Evolutionary conservation across 2,797 vertebrate species (phyloP).

Genomic region (Periparus ater): DNA sequence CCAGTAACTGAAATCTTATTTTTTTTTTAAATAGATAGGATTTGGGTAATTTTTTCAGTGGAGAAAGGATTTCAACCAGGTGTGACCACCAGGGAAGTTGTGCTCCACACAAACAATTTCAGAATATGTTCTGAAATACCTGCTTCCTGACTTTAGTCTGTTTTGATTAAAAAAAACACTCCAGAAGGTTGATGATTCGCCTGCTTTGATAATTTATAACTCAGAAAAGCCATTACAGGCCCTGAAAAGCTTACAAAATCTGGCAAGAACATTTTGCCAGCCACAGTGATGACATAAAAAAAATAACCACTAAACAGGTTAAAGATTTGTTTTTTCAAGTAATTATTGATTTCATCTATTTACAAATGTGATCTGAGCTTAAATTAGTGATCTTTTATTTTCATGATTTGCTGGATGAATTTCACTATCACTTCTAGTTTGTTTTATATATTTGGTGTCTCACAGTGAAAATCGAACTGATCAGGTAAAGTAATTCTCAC

Average conservation of each 20-base stretch:
- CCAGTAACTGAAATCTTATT: not conserved
- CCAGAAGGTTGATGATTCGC: not conserved
- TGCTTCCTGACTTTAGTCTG: not conserved
- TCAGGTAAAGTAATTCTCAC: slow-evolving; percentile 1
- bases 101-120: not conserved
- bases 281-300: not conserved
- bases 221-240: not conserved
- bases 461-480: not conserved
- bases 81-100: not conserved
- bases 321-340: not conserved
- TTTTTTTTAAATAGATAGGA: not conserved
- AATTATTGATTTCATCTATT: not conserved
- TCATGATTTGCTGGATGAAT: not conserved
- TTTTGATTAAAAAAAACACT: not conserved
- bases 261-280: not conserved
- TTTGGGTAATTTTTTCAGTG: not conserved
- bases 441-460: not conserved
- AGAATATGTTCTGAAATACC: not conserved
- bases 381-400: not conserved
- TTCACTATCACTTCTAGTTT: not conserved
- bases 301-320: not conserved
- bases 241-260: not conserved
- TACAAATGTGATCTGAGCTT: not conserved
- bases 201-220: not conserved
- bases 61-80: not conserved